A percentile compares a stretch with the other conserved stretches of the same genome.
These are phyloP conservation scores for Daktulosphaira vitifoliae DNA, from an alignment of 1,140 invertebrate species.

Conservation along the genomic window DNA sequence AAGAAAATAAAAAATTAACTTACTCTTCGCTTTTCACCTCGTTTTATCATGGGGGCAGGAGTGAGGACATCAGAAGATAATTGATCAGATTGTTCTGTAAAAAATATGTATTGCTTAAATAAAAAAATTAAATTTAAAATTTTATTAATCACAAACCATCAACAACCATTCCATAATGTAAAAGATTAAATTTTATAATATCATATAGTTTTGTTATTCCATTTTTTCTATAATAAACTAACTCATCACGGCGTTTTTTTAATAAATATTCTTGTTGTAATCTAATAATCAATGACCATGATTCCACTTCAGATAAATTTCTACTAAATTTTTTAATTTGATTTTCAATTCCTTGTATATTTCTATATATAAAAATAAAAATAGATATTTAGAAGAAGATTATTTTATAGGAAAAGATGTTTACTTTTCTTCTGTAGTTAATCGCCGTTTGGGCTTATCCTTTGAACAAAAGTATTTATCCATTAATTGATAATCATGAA, in stretches of 20 bases:
- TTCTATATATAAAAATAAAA: neutral
- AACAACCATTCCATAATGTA: slow-evolving; percentile 5
- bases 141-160: neutral
- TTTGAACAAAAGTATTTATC: slow-evolving; percentile 16
- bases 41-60: neutral
- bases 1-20: too few species aligned
- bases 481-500: slow-evolving; percentile 27
- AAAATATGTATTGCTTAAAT: neutral
- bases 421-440: slow-evolving; percentile 19
- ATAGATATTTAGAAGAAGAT: neutral
- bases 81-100: slow-evolving; percentile 17
- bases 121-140: neutral
- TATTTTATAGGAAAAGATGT: too few species aligned
- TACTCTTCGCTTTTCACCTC: slow-evolving; percentile 1
- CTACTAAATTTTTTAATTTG: slow-evolving; percentile 18
- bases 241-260: slow-evolving; percentile 21
- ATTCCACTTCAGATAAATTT: neutral
- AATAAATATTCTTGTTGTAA: slow-evolving; percentile 14
- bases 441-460: slow-evolving; percentile 15
- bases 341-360: neutral
- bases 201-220: slow-evolving; percentile 20
- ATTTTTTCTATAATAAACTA: slow-evolving; percentile 21
- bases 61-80: slow-evolving; percentile 6
- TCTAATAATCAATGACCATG: slow-evolving; percentile 14
- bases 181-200: slow-evolving; percentile 24